Evolutionary conservation across 2,797 vertebrate genomes (phyloP).

Genomic region (Myripristis jacobus): DNA sequence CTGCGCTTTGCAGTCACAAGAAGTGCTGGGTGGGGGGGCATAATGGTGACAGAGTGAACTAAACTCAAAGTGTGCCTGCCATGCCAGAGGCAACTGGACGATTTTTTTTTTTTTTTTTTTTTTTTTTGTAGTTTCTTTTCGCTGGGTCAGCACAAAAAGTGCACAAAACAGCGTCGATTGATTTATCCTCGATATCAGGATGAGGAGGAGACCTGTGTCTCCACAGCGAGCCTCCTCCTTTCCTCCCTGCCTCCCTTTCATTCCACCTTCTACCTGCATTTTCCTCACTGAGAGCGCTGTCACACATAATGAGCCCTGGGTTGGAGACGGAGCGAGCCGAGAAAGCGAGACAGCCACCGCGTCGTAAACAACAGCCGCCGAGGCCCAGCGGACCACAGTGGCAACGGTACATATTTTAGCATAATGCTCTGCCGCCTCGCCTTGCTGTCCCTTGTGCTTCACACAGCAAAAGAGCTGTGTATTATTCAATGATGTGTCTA

Average conservation of each 20-base stretch:
- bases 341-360: conserved; percentile 55
- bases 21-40: conserved; percentile 28
- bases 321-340: conserved; percentile 57
- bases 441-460: conserved; percentile 51
- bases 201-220: conserved; percentile 62
- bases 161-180: conserved; percentile 77
- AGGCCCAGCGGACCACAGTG: conserved; percentile 60
- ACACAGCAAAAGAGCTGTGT: conserved; percentile 60
- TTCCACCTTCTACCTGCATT: conserved; percentile 63
- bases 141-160: conserved; percentile 81
- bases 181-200: conserved; percentile 82
- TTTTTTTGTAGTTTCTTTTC: neutral
- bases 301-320: conserved; percentile 81
- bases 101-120: conserved; percentile 26
- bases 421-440: conserved; percentile 68
- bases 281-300: conserved; percentile 67
- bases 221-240: conserved; percentile 45
- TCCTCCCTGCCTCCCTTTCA: conserved; percentile 45
- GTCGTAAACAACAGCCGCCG: conserved; percentile 66
- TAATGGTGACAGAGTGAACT: conserved; percentile 76
- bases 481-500: conserved; percentile 76
- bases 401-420: conserved; percentile 81
- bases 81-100: conserved; percentile 73
- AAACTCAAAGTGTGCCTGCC: conserved; percentile 73
- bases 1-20: conserved; percentile 44